Percentiles rank a stretch among this genome's conserved stretches.
phyloP scores from a whole-genome alignment of 1,140 invertebrate species.

The Drosophila arawakana region DNA sequence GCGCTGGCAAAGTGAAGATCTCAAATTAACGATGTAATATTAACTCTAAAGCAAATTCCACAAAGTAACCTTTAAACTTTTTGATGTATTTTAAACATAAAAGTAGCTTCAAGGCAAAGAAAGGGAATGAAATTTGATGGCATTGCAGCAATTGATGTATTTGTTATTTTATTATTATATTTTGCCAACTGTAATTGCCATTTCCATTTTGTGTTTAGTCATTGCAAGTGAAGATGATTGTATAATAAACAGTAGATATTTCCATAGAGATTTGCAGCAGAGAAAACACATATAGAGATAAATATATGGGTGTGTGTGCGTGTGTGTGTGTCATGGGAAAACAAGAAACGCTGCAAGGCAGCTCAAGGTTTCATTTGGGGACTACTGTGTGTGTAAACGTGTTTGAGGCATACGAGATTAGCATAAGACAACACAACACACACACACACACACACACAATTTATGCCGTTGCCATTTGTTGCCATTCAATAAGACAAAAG shows the following conservation, averaged over 20 bases:
- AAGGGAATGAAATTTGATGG: neutral
- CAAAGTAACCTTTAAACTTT: neutral
- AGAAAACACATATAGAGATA: conserved; percentile 8
- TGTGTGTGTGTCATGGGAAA: conserved; percentile 46
- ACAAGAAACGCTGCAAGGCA: conserved; percentile 52
- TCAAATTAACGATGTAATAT: neutral
- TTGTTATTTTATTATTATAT: neutral
- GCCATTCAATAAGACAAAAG: conserved; percentile 54
- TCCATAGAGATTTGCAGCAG: conserved; percentile 37
- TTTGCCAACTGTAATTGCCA: conserved; percentile 27
- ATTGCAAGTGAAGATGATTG: conserved; percentile 42
- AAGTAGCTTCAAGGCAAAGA: conserved; percentile 24
- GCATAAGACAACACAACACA: conserved; percentile 35
- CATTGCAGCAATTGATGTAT: conserved; percentile 10
- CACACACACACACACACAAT: conserved; percentile 16
- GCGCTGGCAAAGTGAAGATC: neutral
- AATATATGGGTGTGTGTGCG: neutral
- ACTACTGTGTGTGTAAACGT: conserved; percentile 28
- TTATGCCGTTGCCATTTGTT: conserved; percentile 23
- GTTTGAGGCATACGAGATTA: conserved; percentile 40
- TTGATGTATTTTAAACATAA: neutral
- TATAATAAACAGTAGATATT: conserved; percentile 13
- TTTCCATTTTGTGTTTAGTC: conserved; percentile 31
- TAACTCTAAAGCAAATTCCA: neutral
- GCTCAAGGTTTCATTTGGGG: conserved; percentile 36